Evolutionary conservation across 92 coral and sea anemone species (phyloP).

Genomic region (Montipora capitata): DNA sequence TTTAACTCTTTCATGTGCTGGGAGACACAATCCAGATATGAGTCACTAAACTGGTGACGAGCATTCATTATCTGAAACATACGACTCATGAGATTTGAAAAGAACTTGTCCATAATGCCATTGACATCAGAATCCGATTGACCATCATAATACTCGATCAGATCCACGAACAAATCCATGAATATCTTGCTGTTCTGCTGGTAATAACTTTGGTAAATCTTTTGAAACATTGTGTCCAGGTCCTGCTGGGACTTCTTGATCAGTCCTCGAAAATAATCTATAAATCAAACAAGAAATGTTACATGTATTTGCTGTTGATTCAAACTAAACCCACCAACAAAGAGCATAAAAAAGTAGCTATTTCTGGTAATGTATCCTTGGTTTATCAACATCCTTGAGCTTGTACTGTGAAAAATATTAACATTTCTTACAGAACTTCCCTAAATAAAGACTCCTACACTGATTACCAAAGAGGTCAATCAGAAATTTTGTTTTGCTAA

Average conservation of each 20-base stretch:
- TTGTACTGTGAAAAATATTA: too few species aligned
- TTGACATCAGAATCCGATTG: conserved; percentile 58
- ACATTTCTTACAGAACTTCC: not conserved
- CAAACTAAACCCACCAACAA: too few species aligned
- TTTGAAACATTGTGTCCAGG: conserved; percentile 62
- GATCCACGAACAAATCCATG: conserved; percentile 74
- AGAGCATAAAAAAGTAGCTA: too few species aligned
- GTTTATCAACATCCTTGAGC: too few species aligned
- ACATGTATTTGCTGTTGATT: not conserved
- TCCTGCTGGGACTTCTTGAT: conserved; percentile 80
- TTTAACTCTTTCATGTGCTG: conserved; percentile 61
- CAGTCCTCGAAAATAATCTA: conserved; percentile 73
- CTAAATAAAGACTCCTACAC: not conserved
- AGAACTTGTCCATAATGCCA: conserved; percentile 82
- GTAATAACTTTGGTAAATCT: conserved; percentile 69
- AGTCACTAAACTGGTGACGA: conserved; percentile 24
- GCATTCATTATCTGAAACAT: conserved; percentile 84
- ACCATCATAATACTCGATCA: conserved; percentile 74
- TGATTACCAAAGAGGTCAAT: not conserved
- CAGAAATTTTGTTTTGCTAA: too few species aligned
- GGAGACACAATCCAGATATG: conserved; percentile 82
- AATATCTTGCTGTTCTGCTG: conserved; percentile 73
- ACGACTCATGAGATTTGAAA: conserved; percentile 76
- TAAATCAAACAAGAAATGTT: not conserved
- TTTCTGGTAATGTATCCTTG: too few species aligned